Evolutionary conservation across 2,797 vertebrate species (phyloP).

Genomic region (Zenarchopterus dispar): DNA sequence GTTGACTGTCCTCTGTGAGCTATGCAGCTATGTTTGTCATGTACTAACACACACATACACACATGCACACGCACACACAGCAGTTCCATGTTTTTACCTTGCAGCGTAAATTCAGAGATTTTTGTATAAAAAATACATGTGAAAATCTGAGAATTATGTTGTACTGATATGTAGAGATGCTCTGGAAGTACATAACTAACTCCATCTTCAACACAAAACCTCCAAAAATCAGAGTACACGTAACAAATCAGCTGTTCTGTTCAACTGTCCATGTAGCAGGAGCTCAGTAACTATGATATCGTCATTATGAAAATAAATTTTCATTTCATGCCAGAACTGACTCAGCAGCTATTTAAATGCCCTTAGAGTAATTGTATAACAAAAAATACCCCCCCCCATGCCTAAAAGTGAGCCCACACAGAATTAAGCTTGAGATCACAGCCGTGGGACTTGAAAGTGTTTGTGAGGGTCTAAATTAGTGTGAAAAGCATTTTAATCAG

Average conservation of each 20-base stretch:
- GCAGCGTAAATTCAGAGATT: too few species aligned
- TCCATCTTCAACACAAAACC: not conserved
- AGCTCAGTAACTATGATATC: not conserved
- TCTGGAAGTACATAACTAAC: too few species aligned
- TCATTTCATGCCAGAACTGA: not conserved
- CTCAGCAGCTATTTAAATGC: conserved; percentile 4
- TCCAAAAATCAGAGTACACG: not conserved
- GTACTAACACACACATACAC: conserved; percentile 18
- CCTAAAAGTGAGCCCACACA: too few species aligned
- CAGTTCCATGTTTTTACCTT: too few species aligned
- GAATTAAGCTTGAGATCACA: too few species aligned
- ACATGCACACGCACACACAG: conserved; percentile 4
- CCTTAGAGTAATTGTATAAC: not conserved
- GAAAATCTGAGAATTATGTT: too few species aligned
- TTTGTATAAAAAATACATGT: too few species aligned
- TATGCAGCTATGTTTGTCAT: conserved; percentile 10
- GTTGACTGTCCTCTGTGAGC: conserved; percentile 49
- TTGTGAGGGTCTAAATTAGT: too few species aligned
- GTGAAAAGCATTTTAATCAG: too few species aligned
- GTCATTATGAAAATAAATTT: not conserved
- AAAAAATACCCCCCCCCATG: not conserved
- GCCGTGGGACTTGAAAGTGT: too few species aligned
- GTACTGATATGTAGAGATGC: too few species aligned
- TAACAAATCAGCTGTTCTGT: not conserved
- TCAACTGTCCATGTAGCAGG: not conserved